Percentiles rank a stretch among this genome's conserved stretches.
phyloP scores from a whole-genome alignment of 1,140 invertebrate species.

The Mya arenaria region DNA sequence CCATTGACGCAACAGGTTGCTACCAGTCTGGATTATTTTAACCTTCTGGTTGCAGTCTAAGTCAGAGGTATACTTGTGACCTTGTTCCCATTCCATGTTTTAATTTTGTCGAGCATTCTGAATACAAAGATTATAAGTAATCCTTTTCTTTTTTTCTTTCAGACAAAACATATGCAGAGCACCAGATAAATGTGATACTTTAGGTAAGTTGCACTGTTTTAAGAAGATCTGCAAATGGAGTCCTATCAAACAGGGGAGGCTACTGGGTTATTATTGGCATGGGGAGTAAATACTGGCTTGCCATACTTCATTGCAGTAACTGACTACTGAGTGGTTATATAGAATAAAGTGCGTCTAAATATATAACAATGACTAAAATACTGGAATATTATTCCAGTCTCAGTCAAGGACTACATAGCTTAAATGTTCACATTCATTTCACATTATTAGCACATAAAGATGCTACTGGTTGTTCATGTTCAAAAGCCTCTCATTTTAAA shows the following conservation, averaged over 20 bases:
- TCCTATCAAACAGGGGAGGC: background rate
- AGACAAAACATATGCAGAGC: constrained; percentile 91
- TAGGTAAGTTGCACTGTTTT: constrained; percentile 80
- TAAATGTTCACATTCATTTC: too few species aligned
- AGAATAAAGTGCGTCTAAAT: background rate
- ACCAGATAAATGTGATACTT: constrained; percentile 88
- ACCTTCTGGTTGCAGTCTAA: background rate
- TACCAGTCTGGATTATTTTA: constrained; percentile 14
- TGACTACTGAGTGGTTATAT: background rate
- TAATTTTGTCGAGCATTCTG: background rate
- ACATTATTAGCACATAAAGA: too few species aligned
- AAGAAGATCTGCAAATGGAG: background rate
- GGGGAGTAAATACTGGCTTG: background rate
- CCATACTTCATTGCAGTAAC: background rate
- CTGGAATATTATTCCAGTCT: background rate
- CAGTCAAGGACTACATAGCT: too few species aligned
- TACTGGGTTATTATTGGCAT: too few species aligned
- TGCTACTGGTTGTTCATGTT: too few species aligned
- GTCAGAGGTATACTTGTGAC: background rate
- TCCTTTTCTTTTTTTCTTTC: constrained; percentile 66
- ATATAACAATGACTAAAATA: background rate
- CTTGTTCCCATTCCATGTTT: background rate
- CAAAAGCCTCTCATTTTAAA: too few species aligned
- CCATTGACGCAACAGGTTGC: constrained; percentile 17
- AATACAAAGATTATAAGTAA: background rate